Conservation (phyloP, 53 echinoderm and acorn worm species). For the Stichopus horrens region DNA sequence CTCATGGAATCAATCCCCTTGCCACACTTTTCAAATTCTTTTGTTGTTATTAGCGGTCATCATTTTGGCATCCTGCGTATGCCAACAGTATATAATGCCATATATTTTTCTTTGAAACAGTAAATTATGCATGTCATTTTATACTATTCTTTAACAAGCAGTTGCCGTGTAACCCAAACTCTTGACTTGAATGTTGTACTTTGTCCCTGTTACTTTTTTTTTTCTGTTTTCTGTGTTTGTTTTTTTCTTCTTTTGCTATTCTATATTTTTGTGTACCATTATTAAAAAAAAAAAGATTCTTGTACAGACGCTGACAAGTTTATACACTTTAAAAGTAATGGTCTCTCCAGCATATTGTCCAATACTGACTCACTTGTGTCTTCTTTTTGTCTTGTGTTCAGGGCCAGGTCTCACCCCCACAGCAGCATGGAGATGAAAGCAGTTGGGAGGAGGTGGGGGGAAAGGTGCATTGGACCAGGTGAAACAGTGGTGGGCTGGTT, state of each 20-base stretch:
- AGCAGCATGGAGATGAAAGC: too few relatives aligned
- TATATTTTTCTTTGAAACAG: background rate
- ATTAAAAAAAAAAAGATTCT: background rate
- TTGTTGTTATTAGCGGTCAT: too few relatives aligned
- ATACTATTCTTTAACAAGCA: background rate
- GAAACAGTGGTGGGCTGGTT: too few relatives aligned
- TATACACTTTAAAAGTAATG: conserved; percentile 12
- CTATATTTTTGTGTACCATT: background rate
- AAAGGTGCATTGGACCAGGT: too few relatives aligned
- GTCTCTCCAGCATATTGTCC: background rate
- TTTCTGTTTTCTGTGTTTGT: background rate
- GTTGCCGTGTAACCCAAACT: background rate
- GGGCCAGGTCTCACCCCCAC: too few relatives aligned
- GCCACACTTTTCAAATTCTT: too few relatives aligned
- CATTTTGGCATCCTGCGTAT: background rate
- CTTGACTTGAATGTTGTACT: background rate
- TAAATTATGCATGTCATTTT: background rate
- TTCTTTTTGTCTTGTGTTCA: too few relatives aligned
- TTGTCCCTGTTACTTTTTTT: background rate
- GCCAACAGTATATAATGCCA: background rate
- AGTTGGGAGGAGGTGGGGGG: too few relatives aligned
- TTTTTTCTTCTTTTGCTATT: background rate
- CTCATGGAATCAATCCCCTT: too few relatives aligned
- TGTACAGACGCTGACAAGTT: conserved; percentile 9
- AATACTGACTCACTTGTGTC: too few relatives aligned